Base-by-base conservation (phyloP, 2,888 invertebrate genomes). In the Eremobia ochroleuca region DNA sequence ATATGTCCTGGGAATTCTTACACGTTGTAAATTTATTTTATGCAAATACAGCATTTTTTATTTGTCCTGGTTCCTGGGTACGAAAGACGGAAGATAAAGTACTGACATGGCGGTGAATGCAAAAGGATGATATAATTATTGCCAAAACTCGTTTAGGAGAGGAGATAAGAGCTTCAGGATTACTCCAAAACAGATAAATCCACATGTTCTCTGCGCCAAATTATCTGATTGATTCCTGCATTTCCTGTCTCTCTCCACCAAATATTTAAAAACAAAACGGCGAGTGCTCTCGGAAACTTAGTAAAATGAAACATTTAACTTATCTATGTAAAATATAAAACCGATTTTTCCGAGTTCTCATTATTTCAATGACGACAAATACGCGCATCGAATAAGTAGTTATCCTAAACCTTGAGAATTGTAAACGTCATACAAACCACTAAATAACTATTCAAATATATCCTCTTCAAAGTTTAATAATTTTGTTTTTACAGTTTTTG, bases 351-450 rank as follows among this genome's bases (percentile, higher is more conserved):
- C 61, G 31, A 64, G 49, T 78, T 80, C 40, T 49, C 67, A 64
- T 58, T 76, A 46, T 49, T 46, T 40, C 70, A 70, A 76, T 70
- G 40, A 25, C 66, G 28, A 76, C 37, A 40, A 66, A 76, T 62
- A 81, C 66, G 81, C 65, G 69, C 52, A 66, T 66, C 40, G 66
- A 70, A 76, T 70, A 81, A 34, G 64, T 28, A 55, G 13, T n/a
- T 73, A 75, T 65, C 49, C 15, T 43, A 40, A 81, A 62, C 61
- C 66, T 81, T 81, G 70, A 76, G 15, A 43, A 58, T 62, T 34
- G 25, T 62, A 67, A 76, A 61, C 40, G 25, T 68, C 40, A 34
- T 40, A 55, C 59, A 70, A 76, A 70, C 49, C 66, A 75, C 66
- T 76, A 81, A 66, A 81, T 58, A 61, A 46, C 34, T 52, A 70